phyloP scores from a whole-genome alignment of 2,888 invertebrate genomes.

The Drosophila kambysellisi region DNA sequence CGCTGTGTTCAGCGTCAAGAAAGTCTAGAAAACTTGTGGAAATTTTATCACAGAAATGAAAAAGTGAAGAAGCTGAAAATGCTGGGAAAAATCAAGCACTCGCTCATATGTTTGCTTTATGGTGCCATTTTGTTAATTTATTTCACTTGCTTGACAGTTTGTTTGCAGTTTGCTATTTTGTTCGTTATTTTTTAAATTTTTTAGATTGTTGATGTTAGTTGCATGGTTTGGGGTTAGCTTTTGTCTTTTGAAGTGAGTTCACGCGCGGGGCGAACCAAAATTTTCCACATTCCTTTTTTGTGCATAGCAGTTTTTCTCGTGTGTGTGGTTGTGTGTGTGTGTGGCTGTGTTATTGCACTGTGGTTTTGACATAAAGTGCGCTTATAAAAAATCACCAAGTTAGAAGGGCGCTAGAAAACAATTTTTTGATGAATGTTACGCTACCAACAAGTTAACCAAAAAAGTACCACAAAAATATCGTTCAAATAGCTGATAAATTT shows the following conservation, averaged over 20 bases:
- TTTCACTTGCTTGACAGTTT: constrained; percentile 79
- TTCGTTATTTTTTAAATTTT: constrained; percentile 22
- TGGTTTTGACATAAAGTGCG: constrained; percentile 80
- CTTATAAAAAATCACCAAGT: constrained; percentile 77
- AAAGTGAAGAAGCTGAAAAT: constrained; percentile 14
- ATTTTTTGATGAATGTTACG: constrained; percentile 77
- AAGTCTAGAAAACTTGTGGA: constrained; percentile 37
- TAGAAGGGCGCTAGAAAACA: constrained; percentile 69
- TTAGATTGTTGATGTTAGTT: constrained; percentile 45
- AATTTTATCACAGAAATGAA: constrained; percentile 24
- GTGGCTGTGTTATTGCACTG: constrained; percentile 59
- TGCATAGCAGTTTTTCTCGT: constrained; percentile 37
- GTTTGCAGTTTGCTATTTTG: constrained; percentile 48
- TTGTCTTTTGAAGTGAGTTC: constrained; percentile 56
- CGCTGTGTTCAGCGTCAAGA: constrained; percentile 13
- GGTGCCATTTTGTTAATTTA: constrained; percentile 79
- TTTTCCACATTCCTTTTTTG: constrained; percentile 62
- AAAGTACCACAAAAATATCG: constrained; percentile 45
- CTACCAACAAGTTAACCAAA: constrained; percentile 41
- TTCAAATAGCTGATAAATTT: constrained; percentile 78
- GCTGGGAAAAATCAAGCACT: constrained; percentile 67
- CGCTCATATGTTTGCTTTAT: constrained; percentile 76
- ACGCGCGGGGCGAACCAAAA: constrained; percentile 25
- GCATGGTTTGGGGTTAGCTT: constrained; percentile 39
- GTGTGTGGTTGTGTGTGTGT: constrained; percentile 20